phyloP scores from a whole-genome alignment of 2,888 invertebrate genomes.

The Metallyticus violacea region DNA sequence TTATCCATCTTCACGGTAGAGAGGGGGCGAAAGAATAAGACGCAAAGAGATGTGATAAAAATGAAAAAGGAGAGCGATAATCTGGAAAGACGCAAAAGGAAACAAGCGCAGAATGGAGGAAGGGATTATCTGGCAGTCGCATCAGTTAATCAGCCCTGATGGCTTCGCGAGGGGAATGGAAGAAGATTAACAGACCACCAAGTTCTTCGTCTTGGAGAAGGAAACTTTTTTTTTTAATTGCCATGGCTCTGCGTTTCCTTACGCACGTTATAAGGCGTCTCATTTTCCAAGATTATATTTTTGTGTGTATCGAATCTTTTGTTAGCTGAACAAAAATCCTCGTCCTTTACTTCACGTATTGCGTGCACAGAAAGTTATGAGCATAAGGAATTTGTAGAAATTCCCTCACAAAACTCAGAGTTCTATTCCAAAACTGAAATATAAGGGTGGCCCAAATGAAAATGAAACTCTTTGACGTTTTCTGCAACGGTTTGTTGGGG shows the following conservation, averaged over 20 bases:
- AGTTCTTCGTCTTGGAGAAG: neutral
- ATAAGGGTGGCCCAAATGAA: too few relatives aligned
- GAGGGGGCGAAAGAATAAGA: neutral
- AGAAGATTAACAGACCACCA: neutral
- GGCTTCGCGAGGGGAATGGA: neutral
- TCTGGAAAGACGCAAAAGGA: neutral
- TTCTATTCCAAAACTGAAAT: too few relatives aligned
- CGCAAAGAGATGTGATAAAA: neutral
- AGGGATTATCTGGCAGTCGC: constrained; percentile 11
- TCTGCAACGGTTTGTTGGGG: too few relatives aligned
- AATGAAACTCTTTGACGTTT: too few relatives aligned
- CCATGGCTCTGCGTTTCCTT: neutral
- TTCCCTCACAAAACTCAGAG: too few relatives aligned
- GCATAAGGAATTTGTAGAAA: too few relatives aligned
- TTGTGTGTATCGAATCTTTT: neutral
- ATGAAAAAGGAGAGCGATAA: neutral
- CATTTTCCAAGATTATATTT: neutral
- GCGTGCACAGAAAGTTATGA: too few relatives aligned
- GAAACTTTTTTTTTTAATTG: neutral
- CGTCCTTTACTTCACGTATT: too few relatives aligned
- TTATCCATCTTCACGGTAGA: neutral
- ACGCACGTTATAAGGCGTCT: neutral
- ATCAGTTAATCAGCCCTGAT: constrained; percentile 11
- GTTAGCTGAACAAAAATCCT: too few relatives aligned
- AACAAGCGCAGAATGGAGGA: neutral